These are phyloP conservation scores for Drosophila diplacantha DNA, from an alignment of 2,888 invertebrate genomes.

Conservation along the genomic window DNA sequence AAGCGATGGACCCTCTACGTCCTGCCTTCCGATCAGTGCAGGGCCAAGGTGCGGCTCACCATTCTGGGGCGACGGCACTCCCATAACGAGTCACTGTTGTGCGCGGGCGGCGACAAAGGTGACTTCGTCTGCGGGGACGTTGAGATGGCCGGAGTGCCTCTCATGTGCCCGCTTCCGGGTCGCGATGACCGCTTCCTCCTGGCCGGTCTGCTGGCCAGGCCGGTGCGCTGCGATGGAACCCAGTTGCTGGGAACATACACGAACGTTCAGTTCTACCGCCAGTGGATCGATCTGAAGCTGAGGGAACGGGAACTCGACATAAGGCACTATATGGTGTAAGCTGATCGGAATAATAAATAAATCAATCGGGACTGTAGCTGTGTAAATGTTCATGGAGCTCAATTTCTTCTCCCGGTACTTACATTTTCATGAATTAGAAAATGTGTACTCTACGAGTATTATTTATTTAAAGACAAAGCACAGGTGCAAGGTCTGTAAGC, in stretches of 20 bases:
- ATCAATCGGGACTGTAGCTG: not conserved
- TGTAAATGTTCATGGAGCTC: not conserved
- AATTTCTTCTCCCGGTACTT: too few relatives aligned
- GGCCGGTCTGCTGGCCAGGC: constrained; percentile 52
- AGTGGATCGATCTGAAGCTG: constrained; percentile 55
- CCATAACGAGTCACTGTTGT: constrained; percentile 49
- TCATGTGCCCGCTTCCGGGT: constrained; percentile 53
- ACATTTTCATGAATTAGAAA: not conserved
- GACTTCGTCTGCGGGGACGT: constrained; percentile 46
- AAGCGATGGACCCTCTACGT: constrained; percentile 49
- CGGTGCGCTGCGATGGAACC: constrained; percentile 47
- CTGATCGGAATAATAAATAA: not conserved
- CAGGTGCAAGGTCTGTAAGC: not conserved
- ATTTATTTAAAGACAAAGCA: not conserved
- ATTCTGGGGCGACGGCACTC: constrained; percentile 46
- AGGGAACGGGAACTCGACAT: constrained; percentile 54
- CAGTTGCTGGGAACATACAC: constrained; percentile 56
- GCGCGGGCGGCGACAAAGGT: constrained; percentile 57
- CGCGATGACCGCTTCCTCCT: constrained; percentile 45
- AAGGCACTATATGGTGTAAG: constrained; percentile 47
- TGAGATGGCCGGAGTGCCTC: constrained; percentile 43
- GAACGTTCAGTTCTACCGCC: constrained; percentile 49
- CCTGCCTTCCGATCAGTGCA: constrained; percentile 55
- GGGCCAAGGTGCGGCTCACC: constrained; percentile 46
- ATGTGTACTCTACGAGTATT: not conserved